Evolutionary conservation across 2,113 vertebrate genomes (phyloP).

Genomic region (Spea multiplicata): DNA sequence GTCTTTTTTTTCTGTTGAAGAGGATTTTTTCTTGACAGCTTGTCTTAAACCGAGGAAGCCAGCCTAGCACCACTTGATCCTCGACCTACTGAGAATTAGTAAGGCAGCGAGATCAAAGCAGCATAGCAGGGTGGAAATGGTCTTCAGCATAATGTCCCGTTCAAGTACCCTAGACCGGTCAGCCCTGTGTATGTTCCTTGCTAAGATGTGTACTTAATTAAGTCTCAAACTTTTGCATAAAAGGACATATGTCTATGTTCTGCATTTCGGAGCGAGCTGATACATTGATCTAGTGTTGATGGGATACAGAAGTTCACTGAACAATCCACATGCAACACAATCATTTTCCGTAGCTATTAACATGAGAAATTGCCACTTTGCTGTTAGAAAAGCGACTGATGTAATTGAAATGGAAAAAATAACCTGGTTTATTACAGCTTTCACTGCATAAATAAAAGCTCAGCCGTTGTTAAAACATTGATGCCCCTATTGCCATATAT

Average conservation of each 20-base stretch:
- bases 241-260: neutral
- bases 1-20: slow-evolving; percentile 7
- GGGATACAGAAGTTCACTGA: too few species aligned
- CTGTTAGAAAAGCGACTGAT: too few species aligned
- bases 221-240: neutral
- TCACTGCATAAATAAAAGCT: too few species aligned
- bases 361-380: too few species aligned
- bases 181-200: neutral
- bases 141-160: neutral
- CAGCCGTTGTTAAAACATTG: too few species aligned
- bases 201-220: slow-evolving; percentile 6
- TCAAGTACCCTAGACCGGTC: slow-evolving; percentile 11
- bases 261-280: neutral
- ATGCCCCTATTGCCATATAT: too few species aligned
- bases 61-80: slow-evolving; percentile 30
- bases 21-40: slow-evolving; percentile 36
- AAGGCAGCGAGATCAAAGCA: slow-evolving; percentile 36
- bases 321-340: too few species aligned
- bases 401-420: too few species aligned
- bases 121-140: slow-evolving; percentile 13
- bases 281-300: too few species aligned
- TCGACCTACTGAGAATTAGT: slow-evolving; percentile 32
- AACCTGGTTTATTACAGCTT: too few species aligned
- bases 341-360: too few species aligned
- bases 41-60: slow-evolving; percentile 27